Evolutionary conservation across 2,888 invertebrate genomes (phyloP).

Genomic region (Zygaena filipendulae): DNA sequence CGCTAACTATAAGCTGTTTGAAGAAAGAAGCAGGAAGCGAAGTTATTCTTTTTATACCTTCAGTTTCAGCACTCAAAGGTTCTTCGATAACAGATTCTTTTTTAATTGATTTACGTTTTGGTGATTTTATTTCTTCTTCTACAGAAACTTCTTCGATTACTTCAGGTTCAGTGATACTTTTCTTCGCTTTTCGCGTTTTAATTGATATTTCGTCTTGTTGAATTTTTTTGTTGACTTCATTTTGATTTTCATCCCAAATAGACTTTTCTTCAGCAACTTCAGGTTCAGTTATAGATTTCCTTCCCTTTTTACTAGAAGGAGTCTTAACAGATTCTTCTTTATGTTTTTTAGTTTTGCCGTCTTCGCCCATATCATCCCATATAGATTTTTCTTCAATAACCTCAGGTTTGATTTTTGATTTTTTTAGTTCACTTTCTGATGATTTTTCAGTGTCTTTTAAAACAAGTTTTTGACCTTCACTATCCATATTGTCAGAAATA

Average conservation of each 20-base stretch:
- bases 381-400: slow-evolving; percentile 29
- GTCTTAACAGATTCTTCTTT: slow-evolving; percentile 30
- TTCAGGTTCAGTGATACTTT: slow-evolving; percentile 42
- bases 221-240: slow-evolving; percentile 27
- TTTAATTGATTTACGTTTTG: slow-evolving; percentile 56
- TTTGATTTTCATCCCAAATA: slow-evolving; percentile 51
- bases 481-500: slow-evolving; percentile 39
- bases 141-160: slow-evolving; percentile 39
- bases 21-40: too few relatives aligned
- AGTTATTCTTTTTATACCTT: slow-evolving; percentile 55
- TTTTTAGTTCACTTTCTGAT: slow-evolving; percentile 21
- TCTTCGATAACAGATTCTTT: slow-evolving; percentile 46
- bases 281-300: slow-evolving; percentile 35
- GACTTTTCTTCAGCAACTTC: slow-evolving; percentile 40
- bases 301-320: slow-evolving; percentile 24
- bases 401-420: slow-evolving; percentile 23
- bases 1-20: slow-evolving; percentile 53
- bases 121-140: slow-evolving; percentile 38
- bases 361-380: slow-evolving; percentile 27
- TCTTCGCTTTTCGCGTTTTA: slow-evolving; percentile 35
- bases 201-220: slow-evolving; percentile 29
- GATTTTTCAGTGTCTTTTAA: slow-evolving; percentile 25
- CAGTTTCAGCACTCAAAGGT: slow-evolving; percentile 59
- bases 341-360: slow-evolving; percentile 22
- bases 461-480: slow-evolving; percentile 27